Evolutionary conservation across 2,113 vertebrate genomes (phyloP).

Genomic region (Aegotheles bennettii): DNA sequence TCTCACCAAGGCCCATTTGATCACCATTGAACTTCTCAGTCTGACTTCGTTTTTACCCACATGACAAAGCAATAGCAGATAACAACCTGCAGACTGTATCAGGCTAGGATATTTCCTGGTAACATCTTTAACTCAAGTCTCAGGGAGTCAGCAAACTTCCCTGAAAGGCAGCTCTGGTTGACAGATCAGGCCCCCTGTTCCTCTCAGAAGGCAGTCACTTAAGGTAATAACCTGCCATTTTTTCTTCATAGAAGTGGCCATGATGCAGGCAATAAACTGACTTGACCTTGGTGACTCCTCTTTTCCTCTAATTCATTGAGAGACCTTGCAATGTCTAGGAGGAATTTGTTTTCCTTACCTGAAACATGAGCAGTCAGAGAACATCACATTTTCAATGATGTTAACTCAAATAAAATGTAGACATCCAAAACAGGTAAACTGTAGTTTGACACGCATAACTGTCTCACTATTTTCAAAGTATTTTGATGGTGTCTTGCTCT

Average conservation of each 20-base stretch:
- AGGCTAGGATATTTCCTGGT: background rate
- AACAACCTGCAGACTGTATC: background rate
- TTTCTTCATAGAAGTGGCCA: background rate
- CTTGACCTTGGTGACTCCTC: background rate
- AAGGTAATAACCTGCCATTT: background rate
- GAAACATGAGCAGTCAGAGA: background rate
- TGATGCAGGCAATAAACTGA: background rate
- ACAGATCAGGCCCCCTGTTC: background rate
- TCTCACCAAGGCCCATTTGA: background rate
- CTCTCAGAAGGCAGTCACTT: background rate
- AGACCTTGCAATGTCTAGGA: background rate
- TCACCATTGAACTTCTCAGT: background rate
- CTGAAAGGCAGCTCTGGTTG: background rate
- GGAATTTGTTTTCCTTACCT: background rate
- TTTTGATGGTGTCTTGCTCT: background rate
- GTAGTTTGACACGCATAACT: background rate
- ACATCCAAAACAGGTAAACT: accelerated
- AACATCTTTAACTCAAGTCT: background rate
- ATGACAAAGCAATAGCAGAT: background rate
- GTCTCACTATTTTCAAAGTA: background rate
- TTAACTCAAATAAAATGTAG: background rate
- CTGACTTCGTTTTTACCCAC: background rate
- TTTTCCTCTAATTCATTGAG: background rate
- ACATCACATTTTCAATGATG: background rate
- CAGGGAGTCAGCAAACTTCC: background rate